Conservation (phyloP, 2,797 vertebrate species). For the Rhynchotus rufescens region DNA sequence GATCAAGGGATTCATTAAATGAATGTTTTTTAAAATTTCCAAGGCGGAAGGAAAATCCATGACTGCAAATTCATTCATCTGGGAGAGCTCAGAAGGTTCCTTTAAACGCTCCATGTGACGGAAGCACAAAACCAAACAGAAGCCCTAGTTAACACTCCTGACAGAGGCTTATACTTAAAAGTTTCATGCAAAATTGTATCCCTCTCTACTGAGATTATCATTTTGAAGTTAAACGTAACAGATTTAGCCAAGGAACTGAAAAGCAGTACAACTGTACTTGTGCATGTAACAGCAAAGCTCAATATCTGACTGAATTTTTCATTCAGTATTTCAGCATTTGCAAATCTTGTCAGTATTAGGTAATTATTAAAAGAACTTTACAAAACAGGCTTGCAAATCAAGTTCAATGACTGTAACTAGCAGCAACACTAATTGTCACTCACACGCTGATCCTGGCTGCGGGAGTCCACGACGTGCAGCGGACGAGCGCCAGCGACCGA, state of each 20-base stretch:
- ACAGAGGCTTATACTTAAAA: not conserved
- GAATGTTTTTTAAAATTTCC: not conserved
- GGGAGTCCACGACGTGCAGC: constrained; percentile 67
- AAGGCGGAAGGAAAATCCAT: not conserved
- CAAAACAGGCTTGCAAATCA: not conserved
- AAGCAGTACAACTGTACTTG: not conserved
- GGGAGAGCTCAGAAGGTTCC: not conserved
- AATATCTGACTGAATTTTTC: not conserved
- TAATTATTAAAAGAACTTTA: not conserved
- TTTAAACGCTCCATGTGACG: not conserved
- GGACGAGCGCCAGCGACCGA: constrained; percentile 74
- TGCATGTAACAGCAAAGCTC: not conserved
- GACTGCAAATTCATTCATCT: not conserved
- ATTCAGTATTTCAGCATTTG: not conserved
- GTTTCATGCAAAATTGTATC: not conserved
- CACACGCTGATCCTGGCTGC: constrained; percentile 60
- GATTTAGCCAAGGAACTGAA: not conserved
- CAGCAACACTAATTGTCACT: constrained; percentile 37
- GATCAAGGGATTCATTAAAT: not conserved
- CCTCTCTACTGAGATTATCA: not conserved
- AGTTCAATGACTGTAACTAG: not conserved
- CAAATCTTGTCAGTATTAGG: not conserved
- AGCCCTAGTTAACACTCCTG: not conserved
- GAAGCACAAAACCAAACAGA: not conserved
- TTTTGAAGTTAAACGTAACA: not conserved